Percentiles rank a stretch among this genome's conserved stretches.
phyloP scores from a whole-genome alignment of 2,888 invertebrate species.

The Zaprionus bogoriensis region DNA sequence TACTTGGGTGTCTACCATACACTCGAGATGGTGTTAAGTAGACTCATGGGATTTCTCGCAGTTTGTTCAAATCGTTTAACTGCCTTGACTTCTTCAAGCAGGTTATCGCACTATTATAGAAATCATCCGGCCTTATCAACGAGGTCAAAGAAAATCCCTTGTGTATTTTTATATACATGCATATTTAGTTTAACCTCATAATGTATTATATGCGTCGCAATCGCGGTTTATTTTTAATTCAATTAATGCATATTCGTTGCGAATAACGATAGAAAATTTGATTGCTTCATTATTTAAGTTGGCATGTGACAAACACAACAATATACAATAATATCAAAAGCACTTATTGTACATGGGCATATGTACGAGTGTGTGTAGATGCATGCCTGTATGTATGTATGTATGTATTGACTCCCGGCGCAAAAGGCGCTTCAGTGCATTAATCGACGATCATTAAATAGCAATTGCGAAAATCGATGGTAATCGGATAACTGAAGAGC shows the following conservation, averaged over 20 bases:
- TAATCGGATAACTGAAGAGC: conserved; percentile 9
- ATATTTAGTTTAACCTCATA: no score
- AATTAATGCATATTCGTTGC: conserved; percentile 2
- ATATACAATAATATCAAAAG: conserved; percentile 13
- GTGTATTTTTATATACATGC: no score
- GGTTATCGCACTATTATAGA: no score
- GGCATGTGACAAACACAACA: conserved; percentile 29
- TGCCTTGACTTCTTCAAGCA: no score
- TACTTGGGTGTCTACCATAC: not conserved
- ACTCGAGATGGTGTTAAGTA: no score
- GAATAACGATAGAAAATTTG: conserved; percentile 11
- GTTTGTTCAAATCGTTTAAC: no score
- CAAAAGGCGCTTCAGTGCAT: not conserved
- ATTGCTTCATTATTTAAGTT: conserved; percentile 29
- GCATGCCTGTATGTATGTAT: not conserved
- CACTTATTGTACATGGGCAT: conserved; percentile 13
- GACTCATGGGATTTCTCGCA: no score
- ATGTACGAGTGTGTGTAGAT: not conserved
- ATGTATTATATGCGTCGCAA: conserved; percentile 13
- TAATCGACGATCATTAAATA: conserved; percentile 7
- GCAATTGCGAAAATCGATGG: conserved; percentile 20
- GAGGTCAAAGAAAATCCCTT: no score
- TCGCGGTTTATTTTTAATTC: not conserved
- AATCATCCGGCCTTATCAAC: no score
- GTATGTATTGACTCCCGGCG: conserved; percentile 5